Percentiles rank a stretch among this genome's conserved stretches.
phyloP scores from a whole-genome alignment of 2,113 vertebrate species.

The Sciurus niger region DNA sequence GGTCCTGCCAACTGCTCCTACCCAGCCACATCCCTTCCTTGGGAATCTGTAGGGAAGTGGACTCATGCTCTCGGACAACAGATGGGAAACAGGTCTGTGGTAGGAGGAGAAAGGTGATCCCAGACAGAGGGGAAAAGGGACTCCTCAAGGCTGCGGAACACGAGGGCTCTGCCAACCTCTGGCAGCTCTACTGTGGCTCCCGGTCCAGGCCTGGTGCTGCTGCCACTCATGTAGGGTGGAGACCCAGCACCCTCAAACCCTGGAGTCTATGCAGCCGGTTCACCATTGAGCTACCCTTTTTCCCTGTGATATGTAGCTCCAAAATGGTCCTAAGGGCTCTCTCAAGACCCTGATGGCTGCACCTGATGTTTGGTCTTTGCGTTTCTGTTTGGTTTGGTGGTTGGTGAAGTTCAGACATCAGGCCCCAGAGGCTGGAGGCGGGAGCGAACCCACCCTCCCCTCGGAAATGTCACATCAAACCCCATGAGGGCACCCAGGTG shows the following conservation, averaged over 20 bases:
- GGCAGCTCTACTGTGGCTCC: too few species aligned
- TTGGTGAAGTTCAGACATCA: neutral
- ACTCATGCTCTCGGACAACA: slow-evolving; percentile 54
- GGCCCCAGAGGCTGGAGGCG: neutral
- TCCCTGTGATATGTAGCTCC: neutral
- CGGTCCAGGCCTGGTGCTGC: too few species aligned
- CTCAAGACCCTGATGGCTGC: neutral
- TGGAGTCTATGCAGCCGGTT: neutral
- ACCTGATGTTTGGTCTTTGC: neutral
- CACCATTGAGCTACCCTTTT: neutral
- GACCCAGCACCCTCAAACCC: neutral
- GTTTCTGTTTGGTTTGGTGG: neutral
- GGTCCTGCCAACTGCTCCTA: neutral
- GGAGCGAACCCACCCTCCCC: neutral
- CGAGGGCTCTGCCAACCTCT: neutral
- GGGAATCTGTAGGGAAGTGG: neutral
- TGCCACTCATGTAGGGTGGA: too few species aligned
- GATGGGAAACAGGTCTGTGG: neutral
- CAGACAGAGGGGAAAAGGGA: neutral
- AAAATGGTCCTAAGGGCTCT: neutral
- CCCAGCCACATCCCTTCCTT: neutral
- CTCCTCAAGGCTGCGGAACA: neutral
- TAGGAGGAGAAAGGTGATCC: neutral
- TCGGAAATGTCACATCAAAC: too few species aligned
- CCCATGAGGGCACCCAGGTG: neutral